These are phyloP conservation scores for Antedon mediterranea DNA, from an alignment of 53 echinoderm and acorn worm species.

Conservation along the genomic window DNA sequence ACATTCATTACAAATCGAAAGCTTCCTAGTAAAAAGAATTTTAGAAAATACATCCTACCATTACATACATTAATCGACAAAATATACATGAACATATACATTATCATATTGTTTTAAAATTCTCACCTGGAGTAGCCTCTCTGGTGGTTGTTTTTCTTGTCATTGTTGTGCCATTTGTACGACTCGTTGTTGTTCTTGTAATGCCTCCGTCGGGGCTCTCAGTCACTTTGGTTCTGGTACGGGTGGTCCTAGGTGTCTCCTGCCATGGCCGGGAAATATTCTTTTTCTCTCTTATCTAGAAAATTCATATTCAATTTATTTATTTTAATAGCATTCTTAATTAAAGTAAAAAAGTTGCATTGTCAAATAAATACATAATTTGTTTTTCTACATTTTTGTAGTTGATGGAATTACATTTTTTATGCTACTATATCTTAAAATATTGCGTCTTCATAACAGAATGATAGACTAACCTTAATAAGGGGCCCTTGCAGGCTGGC, in stretches of 20 bases:
- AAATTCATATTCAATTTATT: too few species aligned
- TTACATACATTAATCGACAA: too few species aligned
- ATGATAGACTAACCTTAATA: slow-evolving; percentile 72
- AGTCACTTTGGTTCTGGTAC: slow-evolving; percentile 20
- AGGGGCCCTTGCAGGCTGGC: slow-evolving; percentile 62
- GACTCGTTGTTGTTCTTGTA: neutral
- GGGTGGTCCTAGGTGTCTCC: slow-evolving; percentile 24
- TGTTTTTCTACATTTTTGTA: neutral
- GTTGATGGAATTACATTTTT: too few species aligned
- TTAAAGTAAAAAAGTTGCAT: too few species aligned
- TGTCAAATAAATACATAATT: slow-evolving; percentile 3
- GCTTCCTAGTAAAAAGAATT: too few species aligned
- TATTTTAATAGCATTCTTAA: too few species aligned
- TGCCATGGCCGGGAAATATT: slow-evolving; percentile 93
- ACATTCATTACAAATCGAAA: too few species aligned
- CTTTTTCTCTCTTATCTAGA: slow-evolving; percentile 44
- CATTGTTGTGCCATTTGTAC: neutral
- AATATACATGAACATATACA: neutral
- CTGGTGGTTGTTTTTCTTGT: slow-evolving; percentile 32
- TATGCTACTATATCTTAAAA: neutral
- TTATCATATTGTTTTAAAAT: neutral
- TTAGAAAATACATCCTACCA: too few species aligned
- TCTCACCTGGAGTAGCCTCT: slow-evolving; percentile 59
- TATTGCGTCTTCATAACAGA: neutral
- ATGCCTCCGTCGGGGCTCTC: slow-evolving; percentile 20